Conservation (phyloP, 1,140 invertebrate genomes). For the Drosophila pruinosa region DNA sequence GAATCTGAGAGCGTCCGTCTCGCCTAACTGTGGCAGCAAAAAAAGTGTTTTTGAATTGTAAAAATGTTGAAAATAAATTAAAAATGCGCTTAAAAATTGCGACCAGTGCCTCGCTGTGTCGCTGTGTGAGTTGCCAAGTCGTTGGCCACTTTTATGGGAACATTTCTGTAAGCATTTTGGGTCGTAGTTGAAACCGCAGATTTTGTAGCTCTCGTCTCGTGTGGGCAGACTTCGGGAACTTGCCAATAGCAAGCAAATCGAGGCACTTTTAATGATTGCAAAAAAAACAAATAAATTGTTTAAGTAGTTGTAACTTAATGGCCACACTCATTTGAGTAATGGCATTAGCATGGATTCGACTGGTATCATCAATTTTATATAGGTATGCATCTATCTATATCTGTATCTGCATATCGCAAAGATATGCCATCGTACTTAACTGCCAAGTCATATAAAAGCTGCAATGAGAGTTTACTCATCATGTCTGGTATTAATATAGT, state of each 20-base stretch:
- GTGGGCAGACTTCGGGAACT: constrained; percentile 32
- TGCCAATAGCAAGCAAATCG: constrained; percentile 8
- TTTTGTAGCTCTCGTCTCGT: constrained; percentile 12
- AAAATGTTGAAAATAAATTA: constrained; percentile 80
- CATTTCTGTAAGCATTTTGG: constrained; percentile 55
- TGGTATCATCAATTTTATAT: not conserved
- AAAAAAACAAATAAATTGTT: constrained; percentile 33
- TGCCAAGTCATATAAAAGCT: not conserved
- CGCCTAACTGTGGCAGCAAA: constrained; percentile 25
- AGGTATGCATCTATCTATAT: not conserved
- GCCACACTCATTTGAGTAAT: constrained; percentile 3
- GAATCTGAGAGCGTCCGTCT: constrained; percentile 5
- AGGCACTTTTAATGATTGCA: constrained; percentile 24
- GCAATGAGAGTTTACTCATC: too few species aligned
- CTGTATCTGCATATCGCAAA: not conserved
- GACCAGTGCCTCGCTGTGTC: constrained; percentile 25
- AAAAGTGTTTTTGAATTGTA: constrained; percentile 67
- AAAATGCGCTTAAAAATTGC: constrained; percentile 71
- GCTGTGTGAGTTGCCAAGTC: constrained; percentile 5
- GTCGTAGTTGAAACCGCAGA: constrained; percentile 52
- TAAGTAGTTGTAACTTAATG: constrained; percentile 35
- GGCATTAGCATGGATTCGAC: constrained; percentile 11
- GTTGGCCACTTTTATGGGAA: constrained; percentile 42
- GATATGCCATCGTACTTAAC: not conserved
- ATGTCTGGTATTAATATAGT: too few species aligned